Conservation (phyloP, 2,113 vertebrate genomes). For the Alces alces region DNA sequence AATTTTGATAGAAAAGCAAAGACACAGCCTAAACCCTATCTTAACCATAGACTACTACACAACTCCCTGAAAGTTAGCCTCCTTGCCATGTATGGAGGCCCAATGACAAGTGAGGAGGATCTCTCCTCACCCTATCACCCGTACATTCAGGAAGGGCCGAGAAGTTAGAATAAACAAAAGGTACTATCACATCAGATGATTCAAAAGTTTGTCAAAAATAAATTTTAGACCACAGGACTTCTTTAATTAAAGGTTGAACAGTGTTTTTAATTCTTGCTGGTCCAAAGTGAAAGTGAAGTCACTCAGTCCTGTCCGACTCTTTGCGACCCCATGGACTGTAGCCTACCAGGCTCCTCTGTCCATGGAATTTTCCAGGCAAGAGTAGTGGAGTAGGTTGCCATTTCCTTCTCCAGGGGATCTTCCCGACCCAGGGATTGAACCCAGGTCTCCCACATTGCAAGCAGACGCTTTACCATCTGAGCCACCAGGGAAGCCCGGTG, state of each 20-base stretch:
- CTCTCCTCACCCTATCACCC: background rate
- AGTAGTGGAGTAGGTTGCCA: too few species aligned
- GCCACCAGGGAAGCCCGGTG: background rate
- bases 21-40: background rate
- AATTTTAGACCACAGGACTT: constrained; percentile 15
- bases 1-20: constrained; percentile 20
- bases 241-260: constrained; percentile 13
- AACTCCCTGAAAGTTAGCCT: background rate
- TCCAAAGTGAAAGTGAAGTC: background rate
- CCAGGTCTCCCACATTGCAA: too few species aligned
- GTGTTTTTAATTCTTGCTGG: constrained; percentile 19
- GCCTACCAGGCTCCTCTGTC: too few species aligned
- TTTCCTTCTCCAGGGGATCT: too few species aligned
- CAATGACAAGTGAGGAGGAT: background rate
- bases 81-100: background rate
- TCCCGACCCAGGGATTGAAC: too few species aligned
- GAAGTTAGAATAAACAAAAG: constrained; percentile 26
- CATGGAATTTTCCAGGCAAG: too few species aligned
- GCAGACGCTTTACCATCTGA: too few species aligned
- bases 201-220: constrained; percentile 11
- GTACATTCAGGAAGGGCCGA: background rate
- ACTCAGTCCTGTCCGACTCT: too few species aligned
- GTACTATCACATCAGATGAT: background rate
- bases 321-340: too few species aligned
- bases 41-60: background rate